A percentile compares a stretch with the other conserved stretches of the same genome.
Evolutionary conservation across 2,888 invertebrate species (phyloP).

Genomic region (Arctia plantaginis): DNA sequence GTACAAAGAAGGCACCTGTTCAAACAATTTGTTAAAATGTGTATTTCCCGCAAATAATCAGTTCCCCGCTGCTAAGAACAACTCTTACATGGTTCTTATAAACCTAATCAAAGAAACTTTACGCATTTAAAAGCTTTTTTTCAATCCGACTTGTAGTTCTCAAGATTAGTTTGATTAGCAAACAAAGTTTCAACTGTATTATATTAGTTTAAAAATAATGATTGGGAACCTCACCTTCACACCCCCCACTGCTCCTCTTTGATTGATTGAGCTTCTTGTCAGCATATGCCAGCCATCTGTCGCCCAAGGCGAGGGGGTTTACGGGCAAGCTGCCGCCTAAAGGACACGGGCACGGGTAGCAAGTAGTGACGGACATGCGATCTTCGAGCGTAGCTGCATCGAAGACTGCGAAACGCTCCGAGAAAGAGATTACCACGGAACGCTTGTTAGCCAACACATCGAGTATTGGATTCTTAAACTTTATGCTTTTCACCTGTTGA

Average conservation of each 20-base stretch:
- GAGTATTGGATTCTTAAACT: constrained; percentile 95
- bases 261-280: constrained; percentile 93
- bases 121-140: too few relatives aligned
- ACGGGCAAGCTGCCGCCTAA: constrained; percentile 76
- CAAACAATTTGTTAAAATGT: too few relatives aligned
- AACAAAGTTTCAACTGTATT: too few relatives aligned
- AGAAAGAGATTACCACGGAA: constrained; percentile 95
- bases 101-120: too few relatives aligned
- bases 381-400: constrained; percentile 96
- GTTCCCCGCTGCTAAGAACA: too few relatives aligned
- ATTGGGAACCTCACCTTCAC: constrained; percentile 86
- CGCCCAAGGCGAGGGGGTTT: constrained; percentile 95
- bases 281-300: constrained; percentile 94
- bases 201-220: neutral
- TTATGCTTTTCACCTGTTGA: constrained; percentile 92
- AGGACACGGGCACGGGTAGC: constrained; percentile 94
- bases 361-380: constrained; percentile 94
- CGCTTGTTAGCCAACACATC: constrained; percentile 96
- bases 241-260: constrained; percentile 93
- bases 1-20: too few relatives aligned
- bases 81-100: too few relatives aligned
- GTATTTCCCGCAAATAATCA: too few relatives aligned
- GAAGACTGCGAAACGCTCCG: constrained; percentile 96
- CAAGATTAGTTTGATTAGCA: too few relatives aligned
- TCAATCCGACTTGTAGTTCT: too few relatives aligned